Percentiles rank a stretch among this genome's conserved stretches.
phyloP scores from a whole-genome alignment of 2,113 vertebrate genomes.

The Pithys albifrons region DNA sequence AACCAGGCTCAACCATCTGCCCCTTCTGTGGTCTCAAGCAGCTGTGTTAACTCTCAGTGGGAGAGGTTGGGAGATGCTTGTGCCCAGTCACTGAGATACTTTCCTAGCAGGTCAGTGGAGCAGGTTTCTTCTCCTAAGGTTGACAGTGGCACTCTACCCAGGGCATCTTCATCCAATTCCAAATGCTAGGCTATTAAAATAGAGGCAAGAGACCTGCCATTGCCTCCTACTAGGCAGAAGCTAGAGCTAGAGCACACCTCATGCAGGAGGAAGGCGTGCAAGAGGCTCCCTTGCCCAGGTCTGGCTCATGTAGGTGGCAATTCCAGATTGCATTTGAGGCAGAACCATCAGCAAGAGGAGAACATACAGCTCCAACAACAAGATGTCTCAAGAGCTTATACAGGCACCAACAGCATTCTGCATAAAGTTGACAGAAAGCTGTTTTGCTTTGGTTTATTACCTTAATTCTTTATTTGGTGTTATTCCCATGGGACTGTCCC shows the following conservation, averaged over 20 bases:
- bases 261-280: neutral
- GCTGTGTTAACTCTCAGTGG: rapidly evolving
- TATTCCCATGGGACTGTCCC: neutral
- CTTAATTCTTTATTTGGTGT: neutral
- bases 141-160: neutral
- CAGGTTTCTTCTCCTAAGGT: neutral
- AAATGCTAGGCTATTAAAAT: neutral
- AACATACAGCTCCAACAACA: neutral
- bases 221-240: neutral
- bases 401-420: neutral
- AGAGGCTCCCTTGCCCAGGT: neutral
- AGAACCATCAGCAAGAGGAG: neutral
- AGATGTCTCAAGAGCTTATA: neutral
- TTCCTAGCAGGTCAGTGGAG: neutral
- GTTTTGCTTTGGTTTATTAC: neutral
- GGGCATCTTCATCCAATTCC: neutral
- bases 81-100: rapidly evolving
- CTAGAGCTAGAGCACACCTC: neutral
- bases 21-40: neutral
- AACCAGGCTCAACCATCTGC: rapidly evolving
- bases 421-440: neutral
- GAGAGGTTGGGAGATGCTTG: neutral
- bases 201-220: neutral
- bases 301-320: neutral
- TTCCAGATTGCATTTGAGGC: neutral